A percentile compares a stretch with the other conserved stretches of the same genome.
These are phyloP conservation scores for Aselliscus stoliczkanus DNA, from an alignment of 2,797 vertebrate genomes.

Conservation along the genomic window DNA sequence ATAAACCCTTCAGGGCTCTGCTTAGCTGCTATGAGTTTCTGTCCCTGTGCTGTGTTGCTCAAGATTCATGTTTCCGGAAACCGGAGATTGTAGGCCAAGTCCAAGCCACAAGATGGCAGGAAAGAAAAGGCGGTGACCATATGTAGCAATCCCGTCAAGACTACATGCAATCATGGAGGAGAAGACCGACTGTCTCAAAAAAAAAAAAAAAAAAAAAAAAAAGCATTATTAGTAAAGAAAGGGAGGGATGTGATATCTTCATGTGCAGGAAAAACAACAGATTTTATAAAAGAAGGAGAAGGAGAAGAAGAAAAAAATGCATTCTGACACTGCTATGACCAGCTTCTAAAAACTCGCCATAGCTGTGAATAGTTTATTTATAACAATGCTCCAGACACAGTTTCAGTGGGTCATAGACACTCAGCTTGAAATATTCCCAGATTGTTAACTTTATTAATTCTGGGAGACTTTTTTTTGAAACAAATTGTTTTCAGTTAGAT, in stretches of 20 bases:
- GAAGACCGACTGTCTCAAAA: background rate
- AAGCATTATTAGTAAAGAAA: background rate
- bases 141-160: background rate
- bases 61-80: background rate
- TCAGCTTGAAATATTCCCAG: background rate
- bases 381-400: background rate
- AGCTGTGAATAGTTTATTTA: background rate
- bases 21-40: background rate
- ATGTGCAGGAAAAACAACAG: background rate
- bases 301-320: background rate
- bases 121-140: background rate
- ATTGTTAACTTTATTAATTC: background rate
- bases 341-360: background rate
- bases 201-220: background rate
- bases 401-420: background rate
- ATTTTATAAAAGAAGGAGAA: background rate
- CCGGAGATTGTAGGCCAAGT: background rate
- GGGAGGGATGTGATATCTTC: background rate
- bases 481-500: background rate
- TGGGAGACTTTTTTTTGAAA: background rate
- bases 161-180: background rate
- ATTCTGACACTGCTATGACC: background rate
- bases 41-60: background rate
- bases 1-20: background rate
- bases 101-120: background rate